Percentiles rank a stretch among this genome's conserved stretches.
phyloP scores from a whole-genome alignment of 2,113 vertebrate species.

The Zosterops hypoxanthus region DNA sequence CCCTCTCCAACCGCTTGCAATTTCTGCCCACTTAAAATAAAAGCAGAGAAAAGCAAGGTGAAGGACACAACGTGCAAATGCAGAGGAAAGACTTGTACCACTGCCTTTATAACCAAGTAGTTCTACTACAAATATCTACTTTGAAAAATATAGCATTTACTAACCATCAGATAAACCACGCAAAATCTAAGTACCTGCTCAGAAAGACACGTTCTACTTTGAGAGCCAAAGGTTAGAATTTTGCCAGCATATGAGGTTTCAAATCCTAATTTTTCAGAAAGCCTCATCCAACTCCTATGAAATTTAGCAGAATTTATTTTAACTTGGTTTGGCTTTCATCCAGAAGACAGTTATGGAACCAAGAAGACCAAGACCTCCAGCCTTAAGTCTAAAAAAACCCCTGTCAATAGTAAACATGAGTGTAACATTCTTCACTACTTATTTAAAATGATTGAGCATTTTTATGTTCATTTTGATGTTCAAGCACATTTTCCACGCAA shows the following conservation, averaged over 20 bases:
- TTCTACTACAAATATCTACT: neutral
- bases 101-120: neutral
- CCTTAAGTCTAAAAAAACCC: neutral
- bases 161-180: neutral
- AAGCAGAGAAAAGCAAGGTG: neutral
- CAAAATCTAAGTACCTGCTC: neutral
- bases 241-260: neutral
- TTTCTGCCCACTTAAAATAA: neutral
- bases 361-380: neutral
- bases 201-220: neutral
- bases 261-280: neutral
- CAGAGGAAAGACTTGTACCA: neutral
- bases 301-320: neutral
- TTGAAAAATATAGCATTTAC: neutral
- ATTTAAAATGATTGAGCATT: neutral
- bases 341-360: neutral
- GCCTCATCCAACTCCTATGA: neutral
- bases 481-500: neutral
- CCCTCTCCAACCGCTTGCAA: neutral
- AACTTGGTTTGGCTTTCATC: neutral
- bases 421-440: neutral
- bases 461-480: neutral
- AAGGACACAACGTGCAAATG: neutral
- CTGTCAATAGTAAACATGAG: neutral
- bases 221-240: neutral